Percentiles rank a stretch among this genome's conserved stretches.
These are phyloP conservation scores for Thalassophryne amazonica DNA, from an alignment of 2,797 vertebrate genomes.

Conservation along the genomic window DNA sequence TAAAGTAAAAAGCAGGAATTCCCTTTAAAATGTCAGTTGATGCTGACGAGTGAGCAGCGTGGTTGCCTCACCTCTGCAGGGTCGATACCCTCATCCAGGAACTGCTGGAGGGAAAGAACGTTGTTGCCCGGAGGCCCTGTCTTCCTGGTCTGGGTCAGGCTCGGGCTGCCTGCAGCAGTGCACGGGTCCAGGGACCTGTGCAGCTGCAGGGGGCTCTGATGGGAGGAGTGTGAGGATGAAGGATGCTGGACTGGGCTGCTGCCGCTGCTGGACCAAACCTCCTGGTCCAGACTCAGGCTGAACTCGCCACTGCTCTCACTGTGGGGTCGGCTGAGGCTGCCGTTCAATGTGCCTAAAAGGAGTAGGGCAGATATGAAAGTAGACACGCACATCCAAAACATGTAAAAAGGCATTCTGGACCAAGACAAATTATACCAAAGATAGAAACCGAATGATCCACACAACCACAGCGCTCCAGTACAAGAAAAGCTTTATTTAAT, in stretches of 20 bases:
- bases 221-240: constrained; percentile 78
- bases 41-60: too few relatives aligned
- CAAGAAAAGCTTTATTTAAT: too few relatives aligned
- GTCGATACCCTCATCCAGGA: constrained; percentile 90
- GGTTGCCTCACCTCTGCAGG: constrained; percentile 69
- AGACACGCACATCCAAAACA: background rate
- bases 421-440: too few relatives aligned
- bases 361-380: background rate
- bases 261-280: constrained; percentile 92
- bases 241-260: constrained; percentile 87
- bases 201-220: constrained; percentile 86
- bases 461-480: too few relatives aligned
- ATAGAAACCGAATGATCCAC: too few relatives aligned
- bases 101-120: constrained; percentile 91
- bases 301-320: constrained; percentile 98
- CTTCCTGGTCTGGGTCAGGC: constrained; percentile 57
- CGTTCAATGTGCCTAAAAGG: constrained; percentile 82
- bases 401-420: too few relatives aligned
- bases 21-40: background rate
- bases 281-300: constrained; percentile 87
- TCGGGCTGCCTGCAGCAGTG: constrained; percentile 41
- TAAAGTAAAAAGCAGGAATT: background rate
- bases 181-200: constrained; percentile 72
- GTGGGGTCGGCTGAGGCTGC: constrained; percentile 86
- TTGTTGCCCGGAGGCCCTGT: constrained; percentile 83